Evolutionary conservation across 2,797 vertebrate species (phyloP), one percentile per base, ranked within the genome.

Genomic region (Chelon auratus): DNA sequence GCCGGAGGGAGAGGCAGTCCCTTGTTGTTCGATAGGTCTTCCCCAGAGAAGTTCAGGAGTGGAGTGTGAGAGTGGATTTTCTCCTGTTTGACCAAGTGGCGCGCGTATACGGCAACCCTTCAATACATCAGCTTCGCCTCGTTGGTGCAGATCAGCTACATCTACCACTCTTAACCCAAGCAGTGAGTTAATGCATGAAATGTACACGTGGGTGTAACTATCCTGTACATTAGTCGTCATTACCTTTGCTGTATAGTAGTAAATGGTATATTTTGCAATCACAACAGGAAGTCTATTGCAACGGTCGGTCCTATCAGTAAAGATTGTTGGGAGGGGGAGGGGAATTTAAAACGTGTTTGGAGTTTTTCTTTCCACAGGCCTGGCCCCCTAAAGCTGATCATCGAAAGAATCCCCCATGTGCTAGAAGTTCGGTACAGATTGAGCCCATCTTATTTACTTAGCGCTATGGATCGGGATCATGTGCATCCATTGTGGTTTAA

Each of bases 281-380:
- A 33, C 30, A 33, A 33, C 7, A 33, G 30, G 30, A 33, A 33
- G 30, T 33, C 30, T 8, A 33, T 33, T 33, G 6, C 30, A 6
- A 33, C 30, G 3, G 53, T 53, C 52, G 5, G 62, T 63, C 20
- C 33, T 72, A 9, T 4, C 42, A 30, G 18, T 24, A 52, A 69
- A 73, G 4, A 48, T 18, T 33, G 37, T 57, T 52, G 47, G 17
- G 67, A 77, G 75, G 73, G 79, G 72, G 78, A 64, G 76, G 81
- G 88, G 87, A 67, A 56, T 86, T 91, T 89, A 92, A 93, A 92
- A 76, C 77, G 78, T 92, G 53, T 93, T 72, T 93, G 86, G 77
- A 93, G 93, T 93, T 92, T 73, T 93, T 92, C 93, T 93, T 93
- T 92, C 86, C 83, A 93, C 95, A 95, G 95, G 94, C 93, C 55